A percentile compares a stretch with the other conserved stretches of the same genome.
phyloP scores from a whole-genome alignment of 2,797 vertebrate genomes.

The Gymnothorax reevesii region DNA sequence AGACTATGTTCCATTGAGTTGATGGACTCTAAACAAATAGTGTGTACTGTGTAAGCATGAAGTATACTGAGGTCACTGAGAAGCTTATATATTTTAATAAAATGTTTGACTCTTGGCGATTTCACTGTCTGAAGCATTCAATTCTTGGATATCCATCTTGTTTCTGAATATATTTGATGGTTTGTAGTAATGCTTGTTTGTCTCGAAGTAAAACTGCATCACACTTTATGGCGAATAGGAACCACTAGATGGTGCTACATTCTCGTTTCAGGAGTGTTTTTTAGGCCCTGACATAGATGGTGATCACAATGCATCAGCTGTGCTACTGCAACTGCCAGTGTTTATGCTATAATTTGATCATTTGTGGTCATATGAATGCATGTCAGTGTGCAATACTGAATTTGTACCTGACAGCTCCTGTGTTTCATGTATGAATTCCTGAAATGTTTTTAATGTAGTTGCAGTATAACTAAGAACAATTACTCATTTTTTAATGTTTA shows the following conservation, averaged over 20 bases:
- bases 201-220: neutral
- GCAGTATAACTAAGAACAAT: neutral
- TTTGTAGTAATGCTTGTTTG: neutral
- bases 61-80: too few relatives aligned
- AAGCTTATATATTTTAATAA: neutral
- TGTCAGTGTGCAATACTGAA: neutral
- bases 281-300: neutral
- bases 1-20: neutral
- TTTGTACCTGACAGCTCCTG: neutral
- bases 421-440: neutral
- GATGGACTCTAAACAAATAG: too few relatives aligned
- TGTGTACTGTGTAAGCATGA: too few relatives aligned
- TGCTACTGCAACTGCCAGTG: neutral
- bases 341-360: neutral
- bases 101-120: neutral
- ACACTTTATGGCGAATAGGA: neutral
- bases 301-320: neutral
- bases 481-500: neutral
- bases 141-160: neutral
- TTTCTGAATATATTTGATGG: neutral
- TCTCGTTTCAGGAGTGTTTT: neutral
- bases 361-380: neutral
- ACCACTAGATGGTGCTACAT: constrained; percentile 6
- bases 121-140: neutral
- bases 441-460: neutral